Evolutionary conservation across 2,888 invertebrate species (phyloP), one percentile per base, ranked within the genome.

Genomic region (Ditula angustiorana): DNA sequence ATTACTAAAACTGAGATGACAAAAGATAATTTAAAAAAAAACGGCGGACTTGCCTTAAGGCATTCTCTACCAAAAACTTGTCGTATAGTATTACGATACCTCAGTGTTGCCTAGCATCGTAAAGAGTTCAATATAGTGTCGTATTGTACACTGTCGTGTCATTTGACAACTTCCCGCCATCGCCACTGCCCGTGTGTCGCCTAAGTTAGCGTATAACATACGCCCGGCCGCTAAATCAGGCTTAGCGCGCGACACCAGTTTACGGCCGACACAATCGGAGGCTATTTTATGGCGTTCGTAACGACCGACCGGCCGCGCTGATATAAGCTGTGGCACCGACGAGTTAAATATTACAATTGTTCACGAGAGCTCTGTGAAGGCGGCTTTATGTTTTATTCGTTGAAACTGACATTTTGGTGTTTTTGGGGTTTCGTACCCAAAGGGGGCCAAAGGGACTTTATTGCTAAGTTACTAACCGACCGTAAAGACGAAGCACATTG

Each of bases 171-270:
- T 53, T 72, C 60, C 71, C 57, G 58, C 23, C 30, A 16, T 63
- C 21, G 63, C 37, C 2, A 1, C 19, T 5, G 26, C 5, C 80
- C 61, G 79, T 85, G 78, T 83, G 83, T 84, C 68, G 2, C 37
- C 61, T 73, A 70, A 72, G 80, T 83, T 86, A 82, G 79, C 80
- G 83, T 74, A 79, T 87, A 88, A 88, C 85, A 78, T 87, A 90
- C 83, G 80, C 75, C 69, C 78, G 78, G 77, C 82, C 82, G 87
- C 87, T 92, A 92, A 90, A 92, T 92, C 92, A 92, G 91, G 90
- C 89, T 92, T 92, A 92, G 86, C 76, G 69, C 74, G 80, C 79
- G 82, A 85, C 88, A 86, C 86, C 84, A 81, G 81, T 90, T 91
- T 90, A 91, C 85, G 81, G 87, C 82, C 71, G 62, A 60, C 71